These are phyloP conservation scores for Cynocephalus volans DNA, from an alignment of 2,113 vertebrate species.

Conservation along the genomic window DNA sequence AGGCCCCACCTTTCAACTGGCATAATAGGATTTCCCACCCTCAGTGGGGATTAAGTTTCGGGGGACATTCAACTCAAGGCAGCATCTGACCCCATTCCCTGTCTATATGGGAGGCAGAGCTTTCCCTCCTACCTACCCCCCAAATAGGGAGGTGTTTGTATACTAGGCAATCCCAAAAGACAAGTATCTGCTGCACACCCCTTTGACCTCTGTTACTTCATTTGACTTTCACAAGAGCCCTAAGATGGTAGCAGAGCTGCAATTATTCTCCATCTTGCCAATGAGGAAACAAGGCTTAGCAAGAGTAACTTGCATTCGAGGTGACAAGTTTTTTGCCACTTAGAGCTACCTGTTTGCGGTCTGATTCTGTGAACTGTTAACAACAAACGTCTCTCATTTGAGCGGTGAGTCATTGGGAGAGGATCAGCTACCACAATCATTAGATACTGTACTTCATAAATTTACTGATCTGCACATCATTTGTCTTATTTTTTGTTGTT, in stretches of 20 bases:
- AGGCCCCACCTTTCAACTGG: too few species aligned
- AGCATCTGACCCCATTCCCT: not conserved
- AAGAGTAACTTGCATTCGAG: not conserved
- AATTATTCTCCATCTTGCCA: not conserved
- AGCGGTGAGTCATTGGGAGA: conserved; percentile 42
- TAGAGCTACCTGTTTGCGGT: not conserved
- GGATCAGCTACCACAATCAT: not conserved
- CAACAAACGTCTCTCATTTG: not conserved
- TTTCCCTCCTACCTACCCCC: not conserved
- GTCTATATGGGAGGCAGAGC: not conserved
- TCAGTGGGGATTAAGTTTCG: too few species aligned
- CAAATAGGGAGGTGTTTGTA: not conserved
- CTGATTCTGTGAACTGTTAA: not conserved
- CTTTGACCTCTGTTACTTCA: not conserved
- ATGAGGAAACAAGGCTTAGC: not conserved
- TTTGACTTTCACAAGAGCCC: not conserved
- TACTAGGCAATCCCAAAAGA: not conserved
- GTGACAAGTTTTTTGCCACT: not conserved
- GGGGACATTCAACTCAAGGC: too few species aligned
- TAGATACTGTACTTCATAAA: conserved; percentile 23
- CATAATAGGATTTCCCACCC: too few species aligned
- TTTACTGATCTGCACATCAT: not conserved
- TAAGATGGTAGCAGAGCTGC: not conserved
- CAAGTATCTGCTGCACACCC: not conserved
- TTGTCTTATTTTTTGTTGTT: conserved; percentile 61